A percentile compares a stretch with the other conserved stretches of the same genome.
Conservation (phyloP, 2,888 invertebrate species). For the Autographa gamma region DNA sequence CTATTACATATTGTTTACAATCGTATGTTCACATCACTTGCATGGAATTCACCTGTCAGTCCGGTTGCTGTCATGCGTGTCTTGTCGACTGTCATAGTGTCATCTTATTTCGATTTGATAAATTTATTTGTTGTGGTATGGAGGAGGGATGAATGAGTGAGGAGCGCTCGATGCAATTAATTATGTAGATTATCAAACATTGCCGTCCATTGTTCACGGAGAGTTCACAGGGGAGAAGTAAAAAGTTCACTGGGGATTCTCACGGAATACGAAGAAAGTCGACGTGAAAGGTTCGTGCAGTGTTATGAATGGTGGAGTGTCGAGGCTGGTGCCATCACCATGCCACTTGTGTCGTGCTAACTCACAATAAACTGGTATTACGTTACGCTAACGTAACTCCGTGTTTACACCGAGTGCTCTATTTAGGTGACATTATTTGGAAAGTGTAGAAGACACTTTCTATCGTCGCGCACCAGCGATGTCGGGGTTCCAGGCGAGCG, state of each 20-base stretch:
- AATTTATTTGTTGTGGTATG: conserved; percentile 53
- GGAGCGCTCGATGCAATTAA: conserved; percentile 70
- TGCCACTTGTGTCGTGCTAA: conserved; percentile 61
- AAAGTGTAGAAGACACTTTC: conserved; percentile 60
- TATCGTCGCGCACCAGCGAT: conserved; percentile 68
- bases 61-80: conserved; percentile 42
- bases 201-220: conserved; percentile 76
- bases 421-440: conserved; percentile 58
- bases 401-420: conserved; percentile 41
- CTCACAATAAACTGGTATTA: conserved; percentile 61
- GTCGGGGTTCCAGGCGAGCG: conserved; percentile 81
- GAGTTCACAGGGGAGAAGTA: conserved; percentile 79
- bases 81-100: neutral
- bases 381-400: conserved; percentile 59
- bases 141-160: conserved; percentile 71
- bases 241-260: conserved; percentile 76
- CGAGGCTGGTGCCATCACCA: conserved; percentile 60
- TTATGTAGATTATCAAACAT: conserved; percentile 81
- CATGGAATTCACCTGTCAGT: conserved; percentile 33
- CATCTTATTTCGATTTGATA: conserved; percentile 9
- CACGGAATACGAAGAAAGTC: conserved; percentile 84
- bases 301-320: conserved; percentile 47
- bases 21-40: conserved; percentile 8
- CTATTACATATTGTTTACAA: neutral
- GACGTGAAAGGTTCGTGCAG: conserved; percentile 61